These are phyloP conservation scores for Zaprionus gabonicus DNA, from an alignment of 1,140 invertebrate genomes.

Conservation along the genomic window DNA sequence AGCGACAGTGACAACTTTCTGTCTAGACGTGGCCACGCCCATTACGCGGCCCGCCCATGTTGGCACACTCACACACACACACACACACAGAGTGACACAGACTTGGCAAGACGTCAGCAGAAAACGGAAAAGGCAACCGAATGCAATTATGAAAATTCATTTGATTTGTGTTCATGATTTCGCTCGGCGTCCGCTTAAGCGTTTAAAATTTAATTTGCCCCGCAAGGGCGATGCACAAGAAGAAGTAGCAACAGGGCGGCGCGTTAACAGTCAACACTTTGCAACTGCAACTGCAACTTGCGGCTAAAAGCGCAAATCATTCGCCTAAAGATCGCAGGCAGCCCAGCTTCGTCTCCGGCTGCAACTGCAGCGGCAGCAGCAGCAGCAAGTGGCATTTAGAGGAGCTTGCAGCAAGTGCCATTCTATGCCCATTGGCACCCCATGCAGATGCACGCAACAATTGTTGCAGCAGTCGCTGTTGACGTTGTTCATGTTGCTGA, in stretches of 20 bases:
- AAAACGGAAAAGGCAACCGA: constrained; percentile 60
- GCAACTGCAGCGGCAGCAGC: constrained; percentile 5
- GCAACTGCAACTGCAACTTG: constrained; percentile 18
- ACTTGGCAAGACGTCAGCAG: constrained; percentile 48
- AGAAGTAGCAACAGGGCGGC: not conserved
- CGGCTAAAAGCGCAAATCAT: constrained; percentile 66
- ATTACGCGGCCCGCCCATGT: constrained; percentile 30
- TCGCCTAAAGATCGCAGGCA: constrained; percentile 58
- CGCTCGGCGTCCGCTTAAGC: constrained; percentile 59
- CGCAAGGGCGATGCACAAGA: not conserved
- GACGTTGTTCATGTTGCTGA: constrained; percentile 17
- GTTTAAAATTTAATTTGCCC: constrained; percentile 63
- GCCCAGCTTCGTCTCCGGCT: not conserved
- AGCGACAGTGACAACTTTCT: constrained; percentile 46
- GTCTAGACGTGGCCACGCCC: constrained; percentile 50
- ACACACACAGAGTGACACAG: not conserved
- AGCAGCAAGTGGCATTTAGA: constrained; percentile 9
- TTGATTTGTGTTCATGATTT: constrained; percentile 78
- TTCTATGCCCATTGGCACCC: constrained; percentile 36
- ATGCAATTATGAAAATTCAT: constrained; percentile 80
- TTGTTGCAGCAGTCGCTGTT: constrained; percentile 24
- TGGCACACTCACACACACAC: not conserved
- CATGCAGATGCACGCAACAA: constrained; percentile 42
- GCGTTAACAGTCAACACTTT: constrained; percentile 51
- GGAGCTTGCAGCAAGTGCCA: constrained; percentile 4